Percentiles rank a stretch among this genome's conserved stretches.
phyloP scores from a whole-genome alignment of 2,797 vertebrate species.

The Aplochiton taeniatus region DNA sequence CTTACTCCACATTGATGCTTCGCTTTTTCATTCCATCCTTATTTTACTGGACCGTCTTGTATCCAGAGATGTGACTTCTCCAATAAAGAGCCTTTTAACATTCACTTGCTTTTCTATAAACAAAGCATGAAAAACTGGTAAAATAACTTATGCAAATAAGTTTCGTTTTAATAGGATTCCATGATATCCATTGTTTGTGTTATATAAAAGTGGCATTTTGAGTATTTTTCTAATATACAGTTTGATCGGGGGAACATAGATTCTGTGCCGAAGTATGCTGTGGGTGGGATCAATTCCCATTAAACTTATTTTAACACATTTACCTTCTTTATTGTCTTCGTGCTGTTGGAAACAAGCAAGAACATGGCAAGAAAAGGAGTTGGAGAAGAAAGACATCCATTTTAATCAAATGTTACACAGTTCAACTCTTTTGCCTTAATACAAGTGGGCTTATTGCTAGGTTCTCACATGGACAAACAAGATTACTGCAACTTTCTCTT shows the following conservation, averaged over 20 bases:
- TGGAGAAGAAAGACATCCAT: constrained; percentile 76
- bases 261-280: no score
- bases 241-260: no score
- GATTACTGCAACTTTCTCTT: constrained; percentile 79
- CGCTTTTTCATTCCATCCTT: constrained; percentile 74
- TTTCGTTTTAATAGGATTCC: constrained; percentile 43
- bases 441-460: constrained; percentile 72
- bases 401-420: constrained; percentile 79
- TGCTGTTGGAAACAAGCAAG: constrained; percentile 73
- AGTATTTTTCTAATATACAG: no score
- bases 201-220: no score
- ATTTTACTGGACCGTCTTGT: constrained; percentile 82
- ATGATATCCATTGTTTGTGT: constrained; percentile 23
- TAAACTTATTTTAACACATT: no score
- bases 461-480: constrained; percentile 78
- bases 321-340: constrained; percentile 54
- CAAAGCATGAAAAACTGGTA: constrained; percentile 65
- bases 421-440: constrained; percentile 72
- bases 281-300: no score
- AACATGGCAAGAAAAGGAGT: constrained; percentile 68
- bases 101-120: constrained; percentile 77
- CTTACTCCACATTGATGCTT: constrained; percentile 81
- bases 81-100: constrained; percentile 82
- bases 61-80: constrained; percentile 79
- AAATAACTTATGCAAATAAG: constrained; percentile 60